phyloP scores from a whole-genome alignment of 2,797 vertebrate genomes.

The Enteromius mattozi region DNA sequence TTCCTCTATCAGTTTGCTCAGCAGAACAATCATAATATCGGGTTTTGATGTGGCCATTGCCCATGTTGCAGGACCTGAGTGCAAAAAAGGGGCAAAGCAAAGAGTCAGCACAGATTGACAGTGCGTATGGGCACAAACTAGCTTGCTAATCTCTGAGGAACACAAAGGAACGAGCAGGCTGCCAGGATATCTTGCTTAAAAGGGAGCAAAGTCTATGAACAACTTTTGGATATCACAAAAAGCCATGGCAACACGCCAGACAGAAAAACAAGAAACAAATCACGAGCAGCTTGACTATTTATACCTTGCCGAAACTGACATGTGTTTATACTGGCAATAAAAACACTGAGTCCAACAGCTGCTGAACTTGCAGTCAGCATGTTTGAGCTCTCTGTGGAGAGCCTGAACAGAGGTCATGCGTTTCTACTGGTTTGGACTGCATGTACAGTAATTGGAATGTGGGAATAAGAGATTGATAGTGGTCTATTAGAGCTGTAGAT shows the following conservation, averaged over 20 bases:
- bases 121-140: not conserved
- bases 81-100: conserved; percentile 83
- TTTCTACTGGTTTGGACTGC: conserved; percentile 14
- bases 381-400: conserved; percentile 10
- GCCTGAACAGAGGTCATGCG: conserved; percentile 3
- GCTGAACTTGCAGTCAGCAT: conserved; percentile 25
- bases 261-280: not conserved
- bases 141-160: conserved; percentile 18
- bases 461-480: not conserved
- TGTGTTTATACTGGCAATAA: conserved; percentile 1
- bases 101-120: conserved; percentile 63
- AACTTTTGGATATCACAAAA: conserved; percentile 30
- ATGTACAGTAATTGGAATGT: not conserved
- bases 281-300: not conserved
- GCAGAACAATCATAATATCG: conserved; percentile 97
- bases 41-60: conserved; percentile 99
- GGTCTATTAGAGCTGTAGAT: conserved; percentile 9
- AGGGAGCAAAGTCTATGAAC: conserved; percentile 16
- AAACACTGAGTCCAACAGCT: conserved; percentile 14
- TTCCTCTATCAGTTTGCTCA: conserved; percentile 98
- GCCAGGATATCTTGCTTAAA: conserved; percentile 26
- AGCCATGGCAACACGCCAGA: conserved; percentile 10
- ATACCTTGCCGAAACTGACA: conserved; percentile 5
- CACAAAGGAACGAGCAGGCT: conserved; percentile 18
- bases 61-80: conserved; percentile 97